phyloP scores from a whole-genome alignment of 2,888 invertebrate species.

The Tenodera sinensis region DNA sequence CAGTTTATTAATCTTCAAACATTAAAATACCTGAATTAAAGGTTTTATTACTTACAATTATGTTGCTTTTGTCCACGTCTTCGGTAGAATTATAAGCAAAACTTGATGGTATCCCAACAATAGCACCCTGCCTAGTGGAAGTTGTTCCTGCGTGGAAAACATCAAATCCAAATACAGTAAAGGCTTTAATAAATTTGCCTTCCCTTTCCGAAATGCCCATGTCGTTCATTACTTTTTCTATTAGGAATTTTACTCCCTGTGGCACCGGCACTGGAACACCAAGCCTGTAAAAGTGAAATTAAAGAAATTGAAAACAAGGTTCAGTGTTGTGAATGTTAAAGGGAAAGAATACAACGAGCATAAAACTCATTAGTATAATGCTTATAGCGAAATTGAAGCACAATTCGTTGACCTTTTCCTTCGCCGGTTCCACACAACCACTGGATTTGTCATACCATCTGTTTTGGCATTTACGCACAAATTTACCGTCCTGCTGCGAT shows the following conservation, averaged over 20 bases:
- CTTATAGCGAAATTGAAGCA: too few species aligned
- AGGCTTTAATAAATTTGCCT: constrained; percentile 56
- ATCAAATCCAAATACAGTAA: constrained; percentile 71
- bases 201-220: constrained; percentile 53
- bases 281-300: constrained; percentile 46
- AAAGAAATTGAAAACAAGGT: background rate
- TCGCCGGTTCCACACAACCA: too few species aligned
- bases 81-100: constrained; percentile 57
- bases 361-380: too few species aligned
- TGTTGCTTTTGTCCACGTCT: constrained; percentile 56
- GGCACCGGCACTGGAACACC: constrained; percentile 57
- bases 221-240: constrained; percentile 57
- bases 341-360: too few species aligned
- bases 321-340: background rate
- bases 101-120: constrained; percentile 71
- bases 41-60: constrained; percentile 47
- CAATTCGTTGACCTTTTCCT: too few species aligned
- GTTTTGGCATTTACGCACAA: too few species aligned
- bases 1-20: background rate
- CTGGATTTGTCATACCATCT: too few species aligned
- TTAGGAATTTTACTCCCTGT: constrained; percentile 49
- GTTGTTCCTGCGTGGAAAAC: constrained; percentile 63
- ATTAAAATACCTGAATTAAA: background rate
- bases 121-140: constrained; percentile 54
- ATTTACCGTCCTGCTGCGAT: too few species aligned